phyloP scores from a whole-genome alignment of 2,797 vertebrate genomes.

The Poecilia gillii region DNA sequence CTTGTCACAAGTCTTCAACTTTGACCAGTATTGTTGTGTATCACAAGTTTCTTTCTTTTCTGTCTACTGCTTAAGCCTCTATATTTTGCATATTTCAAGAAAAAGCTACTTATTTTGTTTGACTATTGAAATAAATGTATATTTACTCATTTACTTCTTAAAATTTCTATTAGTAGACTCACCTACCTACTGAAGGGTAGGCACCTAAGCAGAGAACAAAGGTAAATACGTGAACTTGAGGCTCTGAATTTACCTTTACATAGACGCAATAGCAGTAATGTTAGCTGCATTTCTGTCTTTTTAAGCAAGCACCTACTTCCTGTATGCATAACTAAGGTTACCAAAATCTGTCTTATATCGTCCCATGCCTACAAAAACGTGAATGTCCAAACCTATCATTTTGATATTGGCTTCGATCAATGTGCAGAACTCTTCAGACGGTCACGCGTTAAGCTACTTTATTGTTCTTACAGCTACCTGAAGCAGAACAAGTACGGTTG shows the following conservation, averaged over 20 bases:
- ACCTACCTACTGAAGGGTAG: neutral
- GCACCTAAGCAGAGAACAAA: neutral
- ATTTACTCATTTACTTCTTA: too few relatives aligned
- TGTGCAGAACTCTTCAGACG: neutral
- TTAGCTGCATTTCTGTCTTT: neutral
- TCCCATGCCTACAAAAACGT: neutral
- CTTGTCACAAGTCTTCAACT: neutral
- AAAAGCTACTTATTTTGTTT: neutral
- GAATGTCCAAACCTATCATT: neutral
- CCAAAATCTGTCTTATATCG: neutral
- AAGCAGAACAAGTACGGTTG: slow-evolving; percentile 22
- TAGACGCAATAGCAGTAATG: neutral
- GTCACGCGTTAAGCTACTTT: slow-evolving; percentile 13
- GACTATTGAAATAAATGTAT: too few relatives aligned
- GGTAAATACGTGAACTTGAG: neutral
- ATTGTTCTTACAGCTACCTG: slow-evolving; percentile 12
- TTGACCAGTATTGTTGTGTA: neutral
- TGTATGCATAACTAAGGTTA: neutral
- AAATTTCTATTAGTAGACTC: neutral
- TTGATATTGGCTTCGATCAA: neutral
- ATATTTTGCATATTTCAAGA: neutral
- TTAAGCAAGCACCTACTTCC: neutral
- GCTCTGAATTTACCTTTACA: neutral
- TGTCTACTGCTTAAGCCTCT: neutral
- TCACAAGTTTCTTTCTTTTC: neutral